A percentile compares a stretch with the other conserved stretches of the same genome.
These are phyloP conservation scores for Talpa occidentalis DNA, from an alignment of 2,113 vertebrate species.

Conservation along the genomic window DNA sequence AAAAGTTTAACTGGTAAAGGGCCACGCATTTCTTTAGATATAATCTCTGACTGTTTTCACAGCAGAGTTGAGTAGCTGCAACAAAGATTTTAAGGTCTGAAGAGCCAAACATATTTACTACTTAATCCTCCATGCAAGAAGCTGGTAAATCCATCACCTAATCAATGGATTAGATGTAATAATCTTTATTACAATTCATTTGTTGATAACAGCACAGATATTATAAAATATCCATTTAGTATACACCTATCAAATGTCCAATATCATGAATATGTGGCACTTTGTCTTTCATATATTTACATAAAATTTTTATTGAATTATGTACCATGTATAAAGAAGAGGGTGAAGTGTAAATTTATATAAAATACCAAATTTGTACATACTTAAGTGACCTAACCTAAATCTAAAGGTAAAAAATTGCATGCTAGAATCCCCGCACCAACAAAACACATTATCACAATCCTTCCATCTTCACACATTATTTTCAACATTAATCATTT, in stretches of 20 bases:
- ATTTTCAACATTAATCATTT: not conserved
- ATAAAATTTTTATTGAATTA: not conserved
- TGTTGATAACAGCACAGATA: not conserved
- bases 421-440: not conserved
- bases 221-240: not conserved
- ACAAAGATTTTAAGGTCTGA: not conserved
- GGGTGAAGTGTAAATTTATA: not conserved
- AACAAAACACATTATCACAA: not conserved
- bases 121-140: not conserved
- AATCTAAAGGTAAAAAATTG: not conserved
- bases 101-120: not conserved
- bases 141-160: not conserved
- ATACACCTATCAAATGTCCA: not conserved
- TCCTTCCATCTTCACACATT: not conserved
- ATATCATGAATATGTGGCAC: not conserved
- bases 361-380: not conserved
- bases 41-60: not conserved
- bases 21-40: not conserved
- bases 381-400: not conserved
- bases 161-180: not conserved
- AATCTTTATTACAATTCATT: not conserved
- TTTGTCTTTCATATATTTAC: not conserved
- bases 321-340: not conserved
- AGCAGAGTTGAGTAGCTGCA: not conserved
- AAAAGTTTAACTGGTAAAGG: not conserved